phyloP scores from a whole-genome alignment of 2,797 vertebrate genomes.

The Spinibarbus caldwelli region DNA sequence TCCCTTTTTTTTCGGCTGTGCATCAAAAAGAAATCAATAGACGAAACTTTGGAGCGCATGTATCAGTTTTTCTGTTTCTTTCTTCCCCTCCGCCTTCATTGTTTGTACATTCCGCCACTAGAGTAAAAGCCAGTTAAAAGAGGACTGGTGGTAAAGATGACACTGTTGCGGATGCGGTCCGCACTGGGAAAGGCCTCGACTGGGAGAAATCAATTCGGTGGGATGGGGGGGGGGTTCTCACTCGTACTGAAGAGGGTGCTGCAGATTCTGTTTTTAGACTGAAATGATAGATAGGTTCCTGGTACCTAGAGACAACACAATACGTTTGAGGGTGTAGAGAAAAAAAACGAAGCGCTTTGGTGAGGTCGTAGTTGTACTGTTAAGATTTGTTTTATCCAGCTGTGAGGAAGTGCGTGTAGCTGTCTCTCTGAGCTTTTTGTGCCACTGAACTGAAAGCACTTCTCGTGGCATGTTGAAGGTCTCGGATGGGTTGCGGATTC shows the following conservation, averaged over 20 bases:
- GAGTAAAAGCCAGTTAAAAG: constrained; percentile 80
- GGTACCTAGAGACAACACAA: constrained; percentile 76
- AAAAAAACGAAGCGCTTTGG: constrained; percentile 72
- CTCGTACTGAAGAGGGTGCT: constrained; percentile 70
- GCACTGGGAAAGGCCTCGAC: constrained; percentile 72
- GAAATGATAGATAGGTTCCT: constrained; percentile 76
- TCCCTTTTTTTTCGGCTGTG: constrained; percentile 66
- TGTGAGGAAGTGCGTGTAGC: constrained; percentile 81
- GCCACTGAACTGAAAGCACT: constrained; percentile 77
- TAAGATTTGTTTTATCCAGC: constrained; percentile 84
- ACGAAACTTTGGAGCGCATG: constrained; percentile 75
- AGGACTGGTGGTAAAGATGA: constrained; percentile 77
- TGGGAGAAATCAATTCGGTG: constrained; percentile 79
- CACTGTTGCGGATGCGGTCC: constrained; percentile 72
- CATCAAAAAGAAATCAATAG: constrained; percentile 83
- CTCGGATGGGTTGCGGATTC: constrained; percentile 75
- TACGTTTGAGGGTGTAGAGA: constrained; percentile 71
- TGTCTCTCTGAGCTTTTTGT: constrained; percentile 80
- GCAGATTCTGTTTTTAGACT: constrained; percentile 64
- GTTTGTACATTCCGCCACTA: constrained; percentile 74
- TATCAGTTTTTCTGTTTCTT: constrained; percentile 69
- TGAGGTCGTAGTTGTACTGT: constrained; percentile 80
- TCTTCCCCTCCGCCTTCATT: constrained; percentile 63
- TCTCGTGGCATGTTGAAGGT: constrained; percentile 81
- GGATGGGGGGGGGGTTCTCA: constrained; percentile 63